Percentiles rank a stretch among this genome's conserved stretches.
These are phyloP conservation scores for Drosophila littoralis DNA, from an alignment of 1,140 invertebrate species.

Conservation along the genomic window DNA sequence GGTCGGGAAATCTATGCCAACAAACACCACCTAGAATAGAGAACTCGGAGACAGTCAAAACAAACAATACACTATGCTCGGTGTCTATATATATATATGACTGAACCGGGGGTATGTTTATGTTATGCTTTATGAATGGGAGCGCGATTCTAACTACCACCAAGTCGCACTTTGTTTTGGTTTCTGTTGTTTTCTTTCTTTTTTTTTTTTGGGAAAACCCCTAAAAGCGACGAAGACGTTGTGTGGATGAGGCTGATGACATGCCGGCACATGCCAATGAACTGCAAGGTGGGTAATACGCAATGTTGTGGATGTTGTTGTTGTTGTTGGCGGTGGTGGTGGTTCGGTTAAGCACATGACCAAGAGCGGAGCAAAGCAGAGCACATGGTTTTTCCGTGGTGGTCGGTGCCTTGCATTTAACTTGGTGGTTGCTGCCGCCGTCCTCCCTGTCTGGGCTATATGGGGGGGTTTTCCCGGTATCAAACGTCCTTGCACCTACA, in stretches of 20 bases:
- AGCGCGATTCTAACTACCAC: constrained; percentile 78
- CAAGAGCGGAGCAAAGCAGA: constrained; percentile 48
- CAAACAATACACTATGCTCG: constrained; percentile 42
- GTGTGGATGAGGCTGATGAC: constrained; percentile 72
- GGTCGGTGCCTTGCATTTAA: constrained; percentile 38
- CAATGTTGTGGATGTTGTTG: constrained; percentile 6
- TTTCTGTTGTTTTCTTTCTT: constrained; percentile 45
- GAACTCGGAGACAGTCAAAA: constrained; percentile 43
- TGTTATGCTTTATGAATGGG: constrained; percentile 74
- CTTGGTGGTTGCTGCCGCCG: constrained; percentile 42
- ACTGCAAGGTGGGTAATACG: constrained; percentile 38
- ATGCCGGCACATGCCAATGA: constrained; percentile 76
- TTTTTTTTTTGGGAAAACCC: constrained; percentile 69
- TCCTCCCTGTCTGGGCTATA: constrained; percentile 32
- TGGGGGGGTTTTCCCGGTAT: constrained; percentile 57
- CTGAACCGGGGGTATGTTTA: constrained; percentile 71
- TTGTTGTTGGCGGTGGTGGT: constrained; percentile 19
- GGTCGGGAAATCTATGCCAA: constrained; percentile 64
- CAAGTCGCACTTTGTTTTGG: constrained; percentile 72
- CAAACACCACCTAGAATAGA: constrained; percentile 67
- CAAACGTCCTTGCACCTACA: constrained; percentile 81
- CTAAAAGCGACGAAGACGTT: constrained; percentile 80
- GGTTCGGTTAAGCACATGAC: constrained; percentile 71
- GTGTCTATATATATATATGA: constrained; percentile 19
- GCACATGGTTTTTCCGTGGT: constrained; percentile 49